Base-by-base conservation (phyloP, 2,113 vertebrate genomes). In the Piaya cayana region DNA sequence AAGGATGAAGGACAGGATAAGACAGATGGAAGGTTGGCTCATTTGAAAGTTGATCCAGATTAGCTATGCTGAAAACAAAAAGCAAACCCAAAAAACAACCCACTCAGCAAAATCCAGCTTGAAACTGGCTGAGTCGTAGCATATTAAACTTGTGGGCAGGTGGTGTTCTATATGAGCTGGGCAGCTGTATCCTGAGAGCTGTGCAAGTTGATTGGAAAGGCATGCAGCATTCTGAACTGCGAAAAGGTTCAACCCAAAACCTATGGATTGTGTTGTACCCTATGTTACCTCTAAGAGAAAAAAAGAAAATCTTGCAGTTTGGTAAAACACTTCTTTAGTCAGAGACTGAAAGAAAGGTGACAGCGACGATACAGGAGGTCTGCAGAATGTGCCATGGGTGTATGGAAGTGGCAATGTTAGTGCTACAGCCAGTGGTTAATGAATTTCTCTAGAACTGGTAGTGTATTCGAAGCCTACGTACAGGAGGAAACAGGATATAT, bases 21-120 rank as follows among this genome's bases (percentile, higher is more conserved):
- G 58, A 49, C 30, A 78, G 70, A 52, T 68, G 77, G 56, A 60
- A 83, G 32, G 21, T 7, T 59, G 76, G 29, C 68, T 93, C 8
- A 1, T 59, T 80, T 72, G 63, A 87, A 88, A 94, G 90, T 37
- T 86, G 52, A 71, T 70, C 47, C 43, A 92, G 82, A 84, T 83
- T 34, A 81, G n/a, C 30, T 71, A 17, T 53, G 82, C 56, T 1
- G 0, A 52, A 76, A 81, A 18, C 32, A 90, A 67, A 85, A 85
- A 76, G 55, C 59, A 77, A 82, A 83, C 37, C 18, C 60, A 82
- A 85, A 92, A 92, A 92, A 67, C 39, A 84, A 30, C 30, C 30
- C 3, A 0, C 25, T 90, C 79, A 34, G 88, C 90, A 88, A 88
- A 93, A 92, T 78, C 55, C 76, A 56, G 26, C 45, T 56, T 68